Base-by-base conservation (phyloP, 2,888 invertebrate genomes). In the Chromoteleia sp. region DNA sequence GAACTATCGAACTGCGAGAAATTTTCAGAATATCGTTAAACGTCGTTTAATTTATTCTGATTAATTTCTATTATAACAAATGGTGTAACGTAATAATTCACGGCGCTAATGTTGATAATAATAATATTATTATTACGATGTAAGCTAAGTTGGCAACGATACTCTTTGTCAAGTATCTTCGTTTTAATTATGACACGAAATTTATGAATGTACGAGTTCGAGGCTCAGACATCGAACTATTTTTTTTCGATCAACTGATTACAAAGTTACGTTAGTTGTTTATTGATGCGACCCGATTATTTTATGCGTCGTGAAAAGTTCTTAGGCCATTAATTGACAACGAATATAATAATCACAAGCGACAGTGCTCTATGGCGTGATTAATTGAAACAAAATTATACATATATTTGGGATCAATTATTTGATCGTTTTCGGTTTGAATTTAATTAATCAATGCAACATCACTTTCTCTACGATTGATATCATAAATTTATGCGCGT, bases 221-320 rank as follows among this genome's bases (percentile, higher is more conserved):
- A 25, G 2, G 59, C 33, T 63, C n/a, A 5, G 33, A 48, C 63
- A n/a, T 63, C 12, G 33, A 63, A 63, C 45, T 48, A 19, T 33
- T 33, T 14, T 33, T 1, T 43, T 63, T 48, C 63, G 29, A 7
- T 12, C 8, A 33, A 65, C 25, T 50, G 21, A 39, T 54, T 25
- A 54, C 29, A 48, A 58, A 48, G 58, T 71, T 71, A 39, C 39
- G 5, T 17, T 48, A 36, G 70, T 59, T 59, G 58, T 59, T 59
- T 71, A 71, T 71, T 58, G 70, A 71, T 59, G 70, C 70, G 70
- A 48, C 70, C 70, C 59, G 58, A 71, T 71, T 71, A 71, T 29
- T 65, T 21, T 50, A 67, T 41, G 17, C 17, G 12, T 54, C 67
- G 30, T 17, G 48, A 12, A 2, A 41, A 43, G 8, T 65, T 65